Evolutionary conservation across 2,113 vertebrate species (phyloP), one percentile per base, ranked within the genome.

Genomic region (Fulica atra): DNA sequence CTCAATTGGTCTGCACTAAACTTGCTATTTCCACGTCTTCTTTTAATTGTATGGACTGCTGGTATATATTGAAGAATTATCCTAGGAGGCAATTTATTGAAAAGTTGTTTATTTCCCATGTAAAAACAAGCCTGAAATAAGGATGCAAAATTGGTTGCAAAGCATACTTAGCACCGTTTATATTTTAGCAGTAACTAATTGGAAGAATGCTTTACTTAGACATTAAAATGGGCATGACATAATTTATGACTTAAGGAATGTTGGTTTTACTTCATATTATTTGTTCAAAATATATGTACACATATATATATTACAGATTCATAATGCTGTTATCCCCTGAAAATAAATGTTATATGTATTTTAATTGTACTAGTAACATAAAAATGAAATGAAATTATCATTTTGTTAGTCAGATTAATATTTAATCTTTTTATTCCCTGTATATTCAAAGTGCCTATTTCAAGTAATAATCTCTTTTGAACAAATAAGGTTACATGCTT

Each of bases 381-480:
- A 91, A 81, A 90, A 61, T 92, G 66, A 97, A 95, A 87, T 65
- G 8, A 92, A 95, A 89, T 82, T 95, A 87, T 66, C 70, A 40
- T 93, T 84, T 95, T 87, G 42, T 54, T 92, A 87, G 68, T 97
- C 77, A 92, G 72, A 86, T 92, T 94, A 88, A 89, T 95, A 91
- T 83, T 86, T 76, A 13, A 35, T 83, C 65, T 83, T 96, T 81
- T 93, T 96, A 78, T 96, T 91, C 89, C 89, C 56, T 90, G 44
- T 93, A 73, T 92, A 86, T 71, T 71, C 40, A 10, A 95, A 94
- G 44, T 85, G 54, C 36, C 72, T 95, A 71, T 97, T 96, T 96
- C 94, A 93, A 94, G 71, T 92, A 95, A 91, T 90, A 91, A 96
- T 91, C 74, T 96, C 81, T 94, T 83, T 73, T 87, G n/a, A 79